phyloP scores from a whole-genome alignment of 1,140 invertebrate species.

The Chelonus insularis region DNA sequence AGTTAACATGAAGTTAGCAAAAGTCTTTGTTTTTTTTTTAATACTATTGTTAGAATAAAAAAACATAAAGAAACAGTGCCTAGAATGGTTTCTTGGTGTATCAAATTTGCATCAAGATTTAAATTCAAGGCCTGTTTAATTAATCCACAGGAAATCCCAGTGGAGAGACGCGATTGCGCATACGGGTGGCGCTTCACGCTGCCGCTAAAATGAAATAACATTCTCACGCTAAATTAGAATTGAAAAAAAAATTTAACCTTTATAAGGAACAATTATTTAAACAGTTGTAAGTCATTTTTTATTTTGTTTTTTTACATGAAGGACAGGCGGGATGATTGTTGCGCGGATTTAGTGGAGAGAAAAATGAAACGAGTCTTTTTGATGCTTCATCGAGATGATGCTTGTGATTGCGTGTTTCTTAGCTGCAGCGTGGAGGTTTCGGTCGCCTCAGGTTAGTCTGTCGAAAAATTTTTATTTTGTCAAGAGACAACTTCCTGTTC shows the following conservation, averaged over 20 bases:
- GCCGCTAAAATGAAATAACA: constrained; percentile 34
- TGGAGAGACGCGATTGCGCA: constrained; percentile 37
- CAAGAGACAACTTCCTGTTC: constrained; percentile 23
- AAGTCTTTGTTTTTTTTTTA: constrained; percentile 39
- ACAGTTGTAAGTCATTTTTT: background rate
- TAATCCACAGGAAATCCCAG: constrained; percentile 41
- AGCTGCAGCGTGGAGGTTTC: constrained; percentile 53
- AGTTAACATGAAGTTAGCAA: constrained; percentile 51
- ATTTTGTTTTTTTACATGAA: background rate
- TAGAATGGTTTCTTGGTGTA: constrained; percentile 26
- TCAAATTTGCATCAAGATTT: constrained; percentile 16
- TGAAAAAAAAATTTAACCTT: too few relatives aligned
- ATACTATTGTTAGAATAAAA: constrained; percentile 12
- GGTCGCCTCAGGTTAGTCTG: constrained; percentile 57
- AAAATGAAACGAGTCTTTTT: constrained; percentile 10
- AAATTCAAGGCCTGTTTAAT: constrained; percentile 30
- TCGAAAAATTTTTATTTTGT: constrained; percentile 49
- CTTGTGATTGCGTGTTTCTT: constrained; percentile 11
- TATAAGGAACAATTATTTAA: too few relatives aligned
- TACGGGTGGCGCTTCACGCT: constrained; percentile 48
- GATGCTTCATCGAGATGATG: background rate
- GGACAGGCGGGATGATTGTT: background rate
- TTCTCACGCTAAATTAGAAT: too few relatives aligned
- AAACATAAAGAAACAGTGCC: background rate
- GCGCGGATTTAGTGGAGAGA: constrained; percentile 1